Conservation (phyloP, 2,113 vertebrate species). For the Trinectes maculatus region DNA sequence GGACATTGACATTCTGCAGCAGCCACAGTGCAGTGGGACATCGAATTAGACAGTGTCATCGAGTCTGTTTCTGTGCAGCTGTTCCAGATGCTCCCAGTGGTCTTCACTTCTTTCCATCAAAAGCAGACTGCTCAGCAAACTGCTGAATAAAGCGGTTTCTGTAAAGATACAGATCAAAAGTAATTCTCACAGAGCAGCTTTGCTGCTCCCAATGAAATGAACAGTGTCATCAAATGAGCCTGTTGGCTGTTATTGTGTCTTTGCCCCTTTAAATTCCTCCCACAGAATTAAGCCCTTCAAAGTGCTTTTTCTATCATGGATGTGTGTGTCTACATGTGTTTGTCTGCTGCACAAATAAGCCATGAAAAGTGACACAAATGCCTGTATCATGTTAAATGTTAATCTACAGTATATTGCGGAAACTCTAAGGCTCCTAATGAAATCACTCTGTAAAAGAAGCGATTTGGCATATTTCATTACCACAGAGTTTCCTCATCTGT, state of each 20-base stretch:
- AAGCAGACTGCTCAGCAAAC: slow-evolving; percentile 1
- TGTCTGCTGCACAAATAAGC: neutral
- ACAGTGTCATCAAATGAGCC: slow-evolving; percentile 49
- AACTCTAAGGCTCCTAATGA: slow-evolving; percentile 36
- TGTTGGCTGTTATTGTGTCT: slow-evolving; percentile 50
- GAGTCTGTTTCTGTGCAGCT: neutral
- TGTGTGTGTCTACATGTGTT: neutral
- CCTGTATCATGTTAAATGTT: slow-evolving; percentile 9
- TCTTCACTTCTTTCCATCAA: neutral
- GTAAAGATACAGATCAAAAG: slow-evolving; percentile 40
- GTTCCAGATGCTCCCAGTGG: neutral
- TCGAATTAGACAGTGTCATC: no score
- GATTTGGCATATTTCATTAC: slow-evolving; percentile 22
- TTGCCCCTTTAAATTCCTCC: slow-evolving; percentile 28
- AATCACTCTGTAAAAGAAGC: slow-evolving; percentile 6
- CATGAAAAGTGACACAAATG: slow-evolving; percentile 21
- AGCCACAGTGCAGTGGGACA: no score
- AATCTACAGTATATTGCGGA: no score
- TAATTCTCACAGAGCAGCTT: slow-evolving; percentile 22
- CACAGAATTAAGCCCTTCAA: slow-evolving; percentile 17
- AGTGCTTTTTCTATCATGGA: slow-evolving; percentile 3
- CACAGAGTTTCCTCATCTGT: neutral
- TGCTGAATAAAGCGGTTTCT: slow-evolving; percentile 28
- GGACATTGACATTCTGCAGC: no score
- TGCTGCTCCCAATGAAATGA: slow-evolving; percentile 35